Evolutionary conservation across 2,888 invertebrate genomes (phyloP), one percentile per base, ranked within the genome.

Genomic region (Tillus elongatus): DNA sequence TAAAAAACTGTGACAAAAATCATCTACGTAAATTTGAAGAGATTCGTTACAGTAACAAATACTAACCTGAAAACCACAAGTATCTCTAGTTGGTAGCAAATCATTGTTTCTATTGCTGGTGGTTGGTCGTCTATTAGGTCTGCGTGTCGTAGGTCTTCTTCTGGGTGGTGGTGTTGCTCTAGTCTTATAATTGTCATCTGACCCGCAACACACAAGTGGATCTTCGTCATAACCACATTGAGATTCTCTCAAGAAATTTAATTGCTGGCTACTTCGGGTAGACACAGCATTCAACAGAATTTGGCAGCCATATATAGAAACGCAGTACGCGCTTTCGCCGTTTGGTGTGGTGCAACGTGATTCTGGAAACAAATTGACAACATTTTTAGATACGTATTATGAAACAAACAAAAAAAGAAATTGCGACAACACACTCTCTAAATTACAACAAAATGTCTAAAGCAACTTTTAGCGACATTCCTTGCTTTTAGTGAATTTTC

Each of bases 121-220:
- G 14, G 10, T 15, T 4, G 19, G 10, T 13, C 15, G 11, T 6
- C 4, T 14, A 10, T 11, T n/a, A 15, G 3, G 6, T 14, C 30
- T 37, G 16, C 3, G n/a, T 12, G 31, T 30, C 11, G 13, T 37
- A n/a, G 29, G 12, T 10, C 30, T 16, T 6, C 34, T 28, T 13
- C 32, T 19, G 6, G 32, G 32, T 2, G 32, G 8, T 9, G 33
- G 28, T 13, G 34, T 13, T 2, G 37, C 13, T 13, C 26, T 15
- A 9, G 24, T 26, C 30, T 30, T 34, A 31, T 45, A 56, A 31
- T 46, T 50, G 11, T 36, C 40, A 3, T 37, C 39, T n/a, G 45
- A 42, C 13, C 66, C 66, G 41, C 77, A 77, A 54, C 77, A 77
- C 0, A 75, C 74, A 13, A 54, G 62, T 0, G 74, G 74, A 1